Base-by-base conservation (phyloP, 2,888 invertebrate genomes). In the Agonum fuliginosum region DNA sequence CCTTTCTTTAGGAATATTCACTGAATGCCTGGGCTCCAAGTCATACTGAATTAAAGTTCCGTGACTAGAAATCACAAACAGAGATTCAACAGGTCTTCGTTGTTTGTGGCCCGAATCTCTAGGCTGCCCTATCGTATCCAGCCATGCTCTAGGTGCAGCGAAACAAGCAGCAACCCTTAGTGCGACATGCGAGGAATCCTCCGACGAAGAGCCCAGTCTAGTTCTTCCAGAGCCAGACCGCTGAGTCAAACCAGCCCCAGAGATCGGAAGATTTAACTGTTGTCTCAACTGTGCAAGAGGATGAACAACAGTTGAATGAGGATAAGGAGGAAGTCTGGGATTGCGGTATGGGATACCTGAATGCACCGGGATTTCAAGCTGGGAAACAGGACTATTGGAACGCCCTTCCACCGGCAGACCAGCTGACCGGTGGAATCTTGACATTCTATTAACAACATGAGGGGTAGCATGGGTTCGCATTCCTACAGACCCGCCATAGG, bases 361-460 rank as follows among this genome's bases (percentile, higher is more conserved):
- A 78, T 82, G 84, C 24, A 83, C 81, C 2, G 86, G 86, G 2
- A 84, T 82, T 80, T 87, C 88, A 69, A 84, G 82, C 81, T 88
- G 85, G 30, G 89, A 88, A 6, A 90, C 89, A 6, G 95, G 94
- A 82, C 94, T 94, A 82, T 93, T 93, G 22, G 92, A 91, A 80
- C 95, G 90, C 1, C 93, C 90, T 73, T 91, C 90, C 46, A 91
- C 91, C 5, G 91, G 90, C 54, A 99, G 89, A 10, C 99, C 99
- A 78, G 99, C 98, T 81, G 97, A 97, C 83, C 97, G 93, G 86
- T 98, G 98, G 90, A 98, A 99, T 83, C 97, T 91, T 80, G 97
- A 97, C 84, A 97, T 90, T 81, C 97, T 92, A 88, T 99, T 98
- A 79, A 97, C 97, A 80, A 98, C 96, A 84, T 97, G 94, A 78